Base-by-base conservation (phyloP, 2,888 invertebrate species). In the Ypsolopha scabrella region DNA sequence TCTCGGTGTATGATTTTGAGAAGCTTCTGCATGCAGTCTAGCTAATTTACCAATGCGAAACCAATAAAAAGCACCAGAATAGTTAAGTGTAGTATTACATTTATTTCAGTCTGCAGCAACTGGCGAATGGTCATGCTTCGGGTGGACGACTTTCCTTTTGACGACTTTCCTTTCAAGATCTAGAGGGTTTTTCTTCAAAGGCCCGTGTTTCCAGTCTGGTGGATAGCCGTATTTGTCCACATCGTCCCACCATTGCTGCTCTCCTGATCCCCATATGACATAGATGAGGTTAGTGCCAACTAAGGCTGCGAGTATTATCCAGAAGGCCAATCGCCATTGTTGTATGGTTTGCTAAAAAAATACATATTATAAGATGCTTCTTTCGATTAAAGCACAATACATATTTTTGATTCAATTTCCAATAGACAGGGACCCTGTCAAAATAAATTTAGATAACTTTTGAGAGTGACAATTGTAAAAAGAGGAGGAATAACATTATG, bases 241-340 rank as follows among this genome's bases (percentile, higher is more conserved):
- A 53, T 91, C 88, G 63, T 94, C 93, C 93, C 94, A 95, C 64
- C 89, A 88, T 60, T 95, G 93, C 24, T 91, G 88, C 39, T 94
- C 91, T 0, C 93, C 94, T 13, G 92, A 92, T 1, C 92, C 94
- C 80, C 90, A 93, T 8, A 92, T 61, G 0, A 91, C 60, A 72
- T 92, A 95, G 0, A 93, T 67, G 0, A 91, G 44, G 67, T 93
- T 93, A 0, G 94, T 92, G 0, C 88, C 67, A 10, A 89, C 64
- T 55, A 94, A 88, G 0, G 94, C 89, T 0, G 66, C 88, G 41
- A 92, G 89, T 38, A 93, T 90, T 41, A 93, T 89, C 92, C 94
- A 94, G 67, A 95, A 94, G 4, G 94, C 94, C 1, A 86, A 68
- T 36, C 91, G 88, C 95, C 95, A 95, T 73, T 94, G 90, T 0